Percentiles rank a stretch among this genome's conserved stretches.
phyloP scores from a whole-genome alignment of 92 coral and sea anemone species.

The Parazoanthus darwini region DNA sequence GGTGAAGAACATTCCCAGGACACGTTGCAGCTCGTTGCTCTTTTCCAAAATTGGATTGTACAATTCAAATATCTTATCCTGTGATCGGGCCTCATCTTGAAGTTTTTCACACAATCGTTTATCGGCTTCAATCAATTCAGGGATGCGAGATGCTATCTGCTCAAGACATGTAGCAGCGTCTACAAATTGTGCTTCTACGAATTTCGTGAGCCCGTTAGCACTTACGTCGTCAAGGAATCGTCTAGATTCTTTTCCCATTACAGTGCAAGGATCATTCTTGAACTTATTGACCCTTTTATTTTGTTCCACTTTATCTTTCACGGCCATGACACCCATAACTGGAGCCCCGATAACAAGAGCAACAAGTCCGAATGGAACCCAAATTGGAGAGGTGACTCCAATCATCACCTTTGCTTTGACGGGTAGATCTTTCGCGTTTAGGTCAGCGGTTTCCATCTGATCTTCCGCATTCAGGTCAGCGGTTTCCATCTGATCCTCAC shows the following conservation, averaged over 20 bases:
- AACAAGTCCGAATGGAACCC: slow-evolving; percentile 59
- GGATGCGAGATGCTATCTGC: neutral
- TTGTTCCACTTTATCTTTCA: slow-evolving; percentile 41
- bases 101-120: neutral
- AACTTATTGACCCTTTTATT: slow-evolving; percentile 19
- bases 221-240: neutral
- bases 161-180: neutral
- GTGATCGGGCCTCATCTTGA: neutral
- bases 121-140: slow-evolving; percentile 26
- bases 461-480: neutral
- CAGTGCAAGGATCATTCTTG: slow-evolving; percentile 35
- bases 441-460: neutral
- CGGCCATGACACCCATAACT: slow-evolving; percentile 34
- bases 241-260: slow-evolving; percentile 31
- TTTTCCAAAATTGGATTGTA: slow-evolving; percentile 10
- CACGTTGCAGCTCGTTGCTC: neutral
- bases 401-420: slow-evolving; percentile 1
- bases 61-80: neutral
- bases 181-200: neutral
- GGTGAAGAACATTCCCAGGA: neutral
- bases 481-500: neutral
- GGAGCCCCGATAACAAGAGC: slow-evolving; percentile 50
- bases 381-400: slow-evolving; percentile 54
- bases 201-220: neutral
- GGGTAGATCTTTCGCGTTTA: neutral